Evolutionary conservation across 2,113 vertebrate genomes (phyloP), one percentile per base, ranked within the genome.

Genomic region (Trematocara nigrifrons): DNA sequence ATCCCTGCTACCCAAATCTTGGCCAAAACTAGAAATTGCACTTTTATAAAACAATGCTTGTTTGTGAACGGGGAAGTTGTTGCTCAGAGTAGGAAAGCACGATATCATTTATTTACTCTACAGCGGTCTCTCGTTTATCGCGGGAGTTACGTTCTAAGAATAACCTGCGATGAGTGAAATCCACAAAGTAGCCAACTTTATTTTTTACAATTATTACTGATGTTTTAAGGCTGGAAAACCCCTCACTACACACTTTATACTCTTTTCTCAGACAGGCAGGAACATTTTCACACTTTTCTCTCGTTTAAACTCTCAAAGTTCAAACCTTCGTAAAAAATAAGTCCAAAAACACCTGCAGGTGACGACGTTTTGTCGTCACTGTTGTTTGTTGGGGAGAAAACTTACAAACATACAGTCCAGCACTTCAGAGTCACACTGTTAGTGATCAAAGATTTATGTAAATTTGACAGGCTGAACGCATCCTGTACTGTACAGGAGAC

Each of bases 261-360:
- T 15, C 1, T 5, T 15, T 57, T 9, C 12, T 9, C 12, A 31
- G 26, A 2, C 26, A 8, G 7, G 12, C 26, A 57, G 2, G 7
- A 31, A 57, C 26, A 29, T 57, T 0, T 2, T 56, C 53, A 56
- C 53, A 56, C 1, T 26, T 26, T 56, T 13, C 11, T 7, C 1
- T 49, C 1, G 0, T 56, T 57, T 31, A 5, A 57, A 57, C 54
- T 15, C 2, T 56, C 53, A 56, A 0, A 13, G 2, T 56, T 29
- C 22, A 29, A 29, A 13, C 53, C 22, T 56, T 56, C 0, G 0
- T 13, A 56, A 56, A 15, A 3, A 56, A 29, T 0, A 57, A 29
- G 0, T 29, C 26, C 12, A 57, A 57, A 57, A 12, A 3, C 0
- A 0, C 12, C 12, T 0, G 12, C 54, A 16, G 54, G 54, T 9